Base-by-base conservation (phyloP, 2,797 vertebrate genomes). In the Dryobates pubescens region DNA sequence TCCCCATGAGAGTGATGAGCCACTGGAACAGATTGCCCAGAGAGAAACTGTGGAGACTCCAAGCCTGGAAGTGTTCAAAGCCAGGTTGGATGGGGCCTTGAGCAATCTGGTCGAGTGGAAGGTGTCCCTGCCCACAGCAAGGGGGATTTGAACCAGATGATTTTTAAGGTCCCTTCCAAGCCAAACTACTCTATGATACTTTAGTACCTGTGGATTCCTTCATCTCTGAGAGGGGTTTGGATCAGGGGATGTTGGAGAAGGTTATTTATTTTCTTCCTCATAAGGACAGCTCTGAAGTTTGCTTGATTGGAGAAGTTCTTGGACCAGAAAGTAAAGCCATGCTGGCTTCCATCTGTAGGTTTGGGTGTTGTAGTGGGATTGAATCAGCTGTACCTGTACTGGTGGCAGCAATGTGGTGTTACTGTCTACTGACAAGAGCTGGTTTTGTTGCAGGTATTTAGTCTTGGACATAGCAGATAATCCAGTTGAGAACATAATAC, bases 401-500 rank as follows among this genome's bases (percentile, higher is more conserved):
- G 10, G 47, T 43, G 63, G 30, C 32, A 30, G 72, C 20, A 30
- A 8, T 45, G 89, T 47, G 1, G 68, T 82, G 17, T 67, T 86
- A 70, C 4, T 83, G 24, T 94, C 5, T 70, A 13, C 87, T 97
- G 94, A 97, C 3, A 53, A 71, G 13, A 53, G 10, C 81, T 97
- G 27, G 90, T 97, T 82, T 92, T 38, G 3, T 97, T 97, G 91
- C 92, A 99, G 99, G 98, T 99, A 99, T 97, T 98, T 99, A 98
- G 99, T 99, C 92, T 98, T 99, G 98, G 99, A 99, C 98, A 99
- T 99, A 97, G 99, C 99, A 95, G 99, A 99, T 98, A 99, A 99
- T 98, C 99, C 99, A 85, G 98, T 99, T 97, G 99, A 99, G 98
- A 99, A 99, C 95, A 98, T 99, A 90, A 99, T 99, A 96, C 90